Evolutionary conservation across 2,113 vertebrate species (phyloP).

Genomic region (Hippocampus comes): DNA sequence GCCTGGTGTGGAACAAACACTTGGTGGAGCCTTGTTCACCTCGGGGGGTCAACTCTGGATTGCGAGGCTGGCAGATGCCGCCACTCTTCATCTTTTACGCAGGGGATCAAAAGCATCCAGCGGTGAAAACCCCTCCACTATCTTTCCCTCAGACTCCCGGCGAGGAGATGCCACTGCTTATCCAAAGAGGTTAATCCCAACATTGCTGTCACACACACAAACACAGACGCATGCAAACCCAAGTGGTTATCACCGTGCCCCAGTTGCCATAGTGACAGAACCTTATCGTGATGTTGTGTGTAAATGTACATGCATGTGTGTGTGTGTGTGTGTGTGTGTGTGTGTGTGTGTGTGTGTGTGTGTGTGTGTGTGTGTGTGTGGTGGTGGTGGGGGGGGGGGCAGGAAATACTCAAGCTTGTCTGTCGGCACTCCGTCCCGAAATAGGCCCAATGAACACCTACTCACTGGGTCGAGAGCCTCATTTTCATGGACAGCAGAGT

Average conservation of each 20-base stretch:
- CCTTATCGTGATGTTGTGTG: conserved; percentile 46
- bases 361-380: no score
- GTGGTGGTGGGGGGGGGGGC: conserved; percentile 13
- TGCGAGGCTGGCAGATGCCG: conserved; percentile 15
- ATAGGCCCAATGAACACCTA: conserved; percentile 64
- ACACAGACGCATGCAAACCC: conserved; percentile 12
- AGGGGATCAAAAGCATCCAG: conserved; percentile 25
- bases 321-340: neutral
- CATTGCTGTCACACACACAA: conserved; percentile 14
- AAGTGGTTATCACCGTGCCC: conserved; percentile 28
- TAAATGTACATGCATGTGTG: conserved; percentile 11
- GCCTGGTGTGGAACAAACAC: neutral
- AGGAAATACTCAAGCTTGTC: conserved; percentile 57
- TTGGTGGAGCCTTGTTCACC: neutral
- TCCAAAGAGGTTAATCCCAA: conserved; percentile 30
- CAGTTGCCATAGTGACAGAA: conserved; percentile 61
- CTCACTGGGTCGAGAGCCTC: conserved; percentile 57
- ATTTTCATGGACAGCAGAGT: conserved; percentile 57
- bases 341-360: conserved; percentile 1
- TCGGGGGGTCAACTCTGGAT: neutral
- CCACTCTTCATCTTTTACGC: conserved; percentile 6
- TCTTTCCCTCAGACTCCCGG: conserved; percentile 15
- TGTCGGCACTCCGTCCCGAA: conserved; percentile 59
- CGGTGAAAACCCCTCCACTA: conserved; percentile 22
- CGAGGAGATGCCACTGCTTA: conserved; percentile 13